Percentiles rank a stretch among this genome's conserved stretches.
Evolutionary conservation across 2,113 vertebrate species (phyloP).

Genomic region (Hiodon alosoides): DNA sequence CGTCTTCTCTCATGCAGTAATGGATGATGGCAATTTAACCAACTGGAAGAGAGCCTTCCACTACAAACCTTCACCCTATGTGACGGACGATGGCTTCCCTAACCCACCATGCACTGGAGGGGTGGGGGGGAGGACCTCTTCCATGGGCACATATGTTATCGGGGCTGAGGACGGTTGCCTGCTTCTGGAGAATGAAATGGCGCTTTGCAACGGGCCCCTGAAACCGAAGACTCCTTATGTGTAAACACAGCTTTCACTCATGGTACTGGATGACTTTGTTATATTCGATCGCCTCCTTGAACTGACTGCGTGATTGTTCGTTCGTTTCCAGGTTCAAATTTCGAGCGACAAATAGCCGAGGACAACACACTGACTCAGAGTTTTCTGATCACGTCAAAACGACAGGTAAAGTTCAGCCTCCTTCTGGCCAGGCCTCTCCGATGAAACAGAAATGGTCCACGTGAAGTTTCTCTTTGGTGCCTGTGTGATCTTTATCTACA

Average conservation of each 20-base stretch:
- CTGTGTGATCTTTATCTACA: neutral
- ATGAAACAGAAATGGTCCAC: neutral
- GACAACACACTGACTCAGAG: slow-evolving; percentile 87
- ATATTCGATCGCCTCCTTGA: neutral
- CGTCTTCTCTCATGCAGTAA: slow-evolving; percentile 60
- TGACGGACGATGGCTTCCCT: slow-evolving; percentile 84
- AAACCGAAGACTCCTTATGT: slow-evolving; percentile 84
- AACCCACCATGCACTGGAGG: slow-evolving; percentile 71
- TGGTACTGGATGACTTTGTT: neutral
- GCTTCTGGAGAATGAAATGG: slow-evolving; percentile 62
- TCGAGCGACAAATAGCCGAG: slow-evolving; percentile 83
- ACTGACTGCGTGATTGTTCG: slow-evolving; percentile 28
- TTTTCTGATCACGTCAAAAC: slow-evolving; percentile 86
- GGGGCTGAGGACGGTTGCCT: slow-evolving; percentile 73
- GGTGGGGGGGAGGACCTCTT: neutral
- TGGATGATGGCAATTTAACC: slow-evolving; percentile 77
- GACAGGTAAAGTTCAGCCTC: slow-evolving; percentile 67
- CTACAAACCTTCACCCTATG: slow-evolving; percentile 75
- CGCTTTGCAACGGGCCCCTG: slow-evolving; percentile 86
- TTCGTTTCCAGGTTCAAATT: slow-evolving; percentile 82
- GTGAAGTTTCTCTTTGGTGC: neutral
- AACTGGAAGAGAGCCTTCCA: slow-evolving; percentile 86
- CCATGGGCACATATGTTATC: slow-evolving; percentile 74
- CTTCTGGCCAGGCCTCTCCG: neutral
- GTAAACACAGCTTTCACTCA: slow-evolving; percentile 59